phyloP scores from a whole-genome alignment of 2,888 invertebrate genomes.

The Aporophyla lueneburgensis region DNA sequence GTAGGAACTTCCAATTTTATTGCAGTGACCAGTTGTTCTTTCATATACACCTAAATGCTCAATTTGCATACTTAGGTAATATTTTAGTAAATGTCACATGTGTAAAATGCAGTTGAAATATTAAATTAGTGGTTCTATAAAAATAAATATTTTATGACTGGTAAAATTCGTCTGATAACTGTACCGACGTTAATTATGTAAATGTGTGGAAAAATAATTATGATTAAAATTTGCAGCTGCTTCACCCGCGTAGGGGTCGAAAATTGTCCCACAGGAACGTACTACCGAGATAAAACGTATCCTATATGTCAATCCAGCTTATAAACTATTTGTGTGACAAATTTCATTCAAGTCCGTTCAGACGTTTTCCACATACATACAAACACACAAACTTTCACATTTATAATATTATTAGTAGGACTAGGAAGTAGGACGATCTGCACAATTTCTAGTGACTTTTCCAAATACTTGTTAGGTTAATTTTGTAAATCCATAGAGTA shows the following conservation, averaged over 20 bases:
- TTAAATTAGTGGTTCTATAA: background rate
- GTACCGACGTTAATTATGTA: background rate
- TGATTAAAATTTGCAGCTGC: background rate
- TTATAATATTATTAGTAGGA: no score
- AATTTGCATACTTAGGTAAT: slow-evolving; percentile 10
- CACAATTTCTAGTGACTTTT: background rate
- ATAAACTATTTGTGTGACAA: no score
- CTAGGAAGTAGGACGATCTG: no score
- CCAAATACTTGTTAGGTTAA: background rate
- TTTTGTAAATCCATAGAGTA: background rate
- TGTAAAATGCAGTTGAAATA: background rate
- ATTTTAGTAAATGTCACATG: slow-evolving; percentile 14
- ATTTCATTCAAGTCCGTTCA: no score
- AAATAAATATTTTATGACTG: background rate
- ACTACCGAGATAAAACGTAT: no score
- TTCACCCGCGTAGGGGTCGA: no score
- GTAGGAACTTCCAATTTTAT: background rate
- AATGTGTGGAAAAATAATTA: background rate
- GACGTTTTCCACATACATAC: no score
- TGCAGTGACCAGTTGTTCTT: background rate
- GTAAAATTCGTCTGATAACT: background rate
- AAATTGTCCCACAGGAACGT: no score
- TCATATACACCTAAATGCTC: background rate
- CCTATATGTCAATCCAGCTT: no score
- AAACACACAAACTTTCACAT: no score